A percentile compares a stretch with the other conserved stretches of the same genome.
Conservation (phyloP, 1,140 invertebrate genomes). For the Drosophila virilis region DNA sequence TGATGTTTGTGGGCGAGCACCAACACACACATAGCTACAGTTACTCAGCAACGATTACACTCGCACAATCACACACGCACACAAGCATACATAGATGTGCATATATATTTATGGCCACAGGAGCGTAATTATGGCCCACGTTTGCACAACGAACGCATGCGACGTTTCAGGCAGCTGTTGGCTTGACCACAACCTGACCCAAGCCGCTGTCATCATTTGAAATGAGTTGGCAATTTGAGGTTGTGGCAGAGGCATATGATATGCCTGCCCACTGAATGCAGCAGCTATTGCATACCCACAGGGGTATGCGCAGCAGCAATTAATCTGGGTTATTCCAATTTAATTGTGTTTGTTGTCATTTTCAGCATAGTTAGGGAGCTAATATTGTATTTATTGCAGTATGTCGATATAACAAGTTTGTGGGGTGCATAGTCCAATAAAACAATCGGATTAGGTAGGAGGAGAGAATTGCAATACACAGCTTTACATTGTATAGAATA, state of each 20-base stretch:
- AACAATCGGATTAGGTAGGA: too few relatives aligned
- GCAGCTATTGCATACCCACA: conserved; percentile 4
- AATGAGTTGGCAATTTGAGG: conserved; percentile 15
- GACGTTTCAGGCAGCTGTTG: conserved; percentile 11
- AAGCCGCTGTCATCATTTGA: conserved; percentile 31
- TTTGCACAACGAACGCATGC: conserved; percentile 13
- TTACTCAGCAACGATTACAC: conserved; percentile 2
- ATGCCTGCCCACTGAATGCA: neutral
- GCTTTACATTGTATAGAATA: too few relatives aligned
- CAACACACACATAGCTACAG: conserved; percentile 11
- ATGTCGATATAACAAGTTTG: too few relatives aligned
- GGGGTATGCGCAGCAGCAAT: neutral
- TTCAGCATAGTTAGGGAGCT: conserved; percentile 3
- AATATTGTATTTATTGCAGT: neutral
- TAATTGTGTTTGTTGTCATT: conserved; percentile 3
- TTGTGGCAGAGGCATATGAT: neutral
- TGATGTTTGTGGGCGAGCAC: conserved; percentile 74
- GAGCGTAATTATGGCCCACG: conserved; percentile 42
- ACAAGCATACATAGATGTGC: neutral
- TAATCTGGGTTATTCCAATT: neutral
- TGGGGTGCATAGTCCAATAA: too few relatives aligned
- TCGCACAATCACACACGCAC: conserved; percentile 2
- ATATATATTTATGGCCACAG: conserved; percentile 23
- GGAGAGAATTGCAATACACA: too few relatives aligned
- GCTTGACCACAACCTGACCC: conserved; percentile 25